These are phyloP conservation scores for Gandaritis pyraliata DNA, from an alignment of 2,888 invertebrate genomes.

Conservation along the genomic window DNA sequence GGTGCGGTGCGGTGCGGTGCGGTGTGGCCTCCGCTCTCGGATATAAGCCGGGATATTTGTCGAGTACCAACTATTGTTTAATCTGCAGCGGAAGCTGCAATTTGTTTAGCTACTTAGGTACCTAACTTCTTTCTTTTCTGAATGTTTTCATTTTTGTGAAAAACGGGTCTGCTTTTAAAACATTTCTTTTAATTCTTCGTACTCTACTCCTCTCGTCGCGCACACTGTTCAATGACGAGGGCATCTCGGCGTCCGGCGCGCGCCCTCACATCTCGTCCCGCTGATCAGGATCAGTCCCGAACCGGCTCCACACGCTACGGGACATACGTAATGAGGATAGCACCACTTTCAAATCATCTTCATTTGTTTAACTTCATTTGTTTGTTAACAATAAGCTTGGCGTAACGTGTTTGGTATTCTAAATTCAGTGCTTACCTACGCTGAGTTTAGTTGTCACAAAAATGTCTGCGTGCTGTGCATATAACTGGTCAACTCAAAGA, in stretches of 20 bases:
- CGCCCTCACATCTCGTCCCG: constrained; percentile 5
- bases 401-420: no score
- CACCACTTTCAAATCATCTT: background rate
- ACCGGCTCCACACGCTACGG: constrained; percentile 10
- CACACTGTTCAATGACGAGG: constrained; percentile 1
- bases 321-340: background rate
- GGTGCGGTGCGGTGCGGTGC: constrained; percentile 6
- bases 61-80: constrained; percentile 6
- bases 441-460: no score
- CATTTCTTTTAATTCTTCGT: no score
- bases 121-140: constrained; percentile 4
- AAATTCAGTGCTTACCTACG: no score
- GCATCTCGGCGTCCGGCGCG: background rate
- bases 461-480: no score
- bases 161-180: background rate
- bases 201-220: no score
- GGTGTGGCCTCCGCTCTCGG: constrained; percentile 3
- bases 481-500: no score
- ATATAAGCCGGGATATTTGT: constrained; percentile 19
- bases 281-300: constrained; percentile 12
- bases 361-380: no score
- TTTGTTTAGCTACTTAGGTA: constrained; percentile 18
- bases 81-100: constrained; percentile 11
- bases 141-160: background rate
- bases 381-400: no score